Evolutionary conservation across 2,113 vertebrate species (phyloP).

Genomic region (Isurus oxyrinchus): DNA sequence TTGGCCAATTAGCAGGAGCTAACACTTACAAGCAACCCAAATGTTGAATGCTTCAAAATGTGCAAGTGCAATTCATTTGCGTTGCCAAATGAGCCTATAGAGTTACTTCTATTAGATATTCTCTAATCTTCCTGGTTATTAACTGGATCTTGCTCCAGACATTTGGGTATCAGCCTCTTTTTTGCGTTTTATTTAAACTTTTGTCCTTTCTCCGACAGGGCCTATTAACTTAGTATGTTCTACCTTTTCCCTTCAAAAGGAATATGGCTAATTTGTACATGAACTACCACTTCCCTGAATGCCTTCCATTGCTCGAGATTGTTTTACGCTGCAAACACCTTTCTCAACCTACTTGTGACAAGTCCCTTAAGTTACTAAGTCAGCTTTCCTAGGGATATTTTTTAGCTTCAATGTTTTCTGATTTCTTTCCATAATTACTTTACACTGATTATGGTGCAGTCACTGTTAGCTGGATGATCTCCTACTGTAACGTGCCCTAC

Average conservation of each 20-base stretch:
- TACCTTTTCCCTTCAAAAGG: too few species aligned
- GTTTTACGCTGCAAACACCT: neutral
- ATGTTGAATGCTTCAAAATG: neutral
- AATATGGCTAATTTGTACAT: neutral
- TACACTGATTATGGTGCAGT: neutral
- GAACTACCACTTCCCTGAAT: neutral
- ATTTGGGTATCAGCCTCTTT: neutral
- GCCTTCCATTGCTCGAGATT: neutral
- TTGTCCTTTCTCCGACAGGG: too few species aligned
- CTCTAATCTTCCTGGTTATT: neutral
- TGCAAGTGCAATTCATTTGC: neutral
- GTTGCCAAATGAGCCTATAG: neutral
- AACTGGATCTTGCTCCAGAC: neutral
- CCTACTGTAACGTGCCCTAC: neutral
- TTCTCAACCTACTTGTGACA: neutral
- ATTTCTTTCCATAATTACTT: neutral
- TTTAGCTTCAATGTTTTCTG: too few species aligned
- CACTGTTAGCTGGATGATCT: neutral
- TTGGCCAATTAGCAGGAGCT: neutral
- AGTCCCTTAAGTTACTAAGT: too few species aligned
- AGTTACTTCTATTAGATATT: neutral
- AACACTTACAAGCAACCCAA: neutral
- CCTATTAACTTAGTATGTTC: too few species aligned
- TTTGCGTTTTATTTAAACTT: too few species aligned
- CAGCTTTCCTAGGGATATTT: too few species aligned